Evolutionary conservation across 2,888 invertebrate species (phyloP).

Genomic region (Meteorus colon): DNA sequence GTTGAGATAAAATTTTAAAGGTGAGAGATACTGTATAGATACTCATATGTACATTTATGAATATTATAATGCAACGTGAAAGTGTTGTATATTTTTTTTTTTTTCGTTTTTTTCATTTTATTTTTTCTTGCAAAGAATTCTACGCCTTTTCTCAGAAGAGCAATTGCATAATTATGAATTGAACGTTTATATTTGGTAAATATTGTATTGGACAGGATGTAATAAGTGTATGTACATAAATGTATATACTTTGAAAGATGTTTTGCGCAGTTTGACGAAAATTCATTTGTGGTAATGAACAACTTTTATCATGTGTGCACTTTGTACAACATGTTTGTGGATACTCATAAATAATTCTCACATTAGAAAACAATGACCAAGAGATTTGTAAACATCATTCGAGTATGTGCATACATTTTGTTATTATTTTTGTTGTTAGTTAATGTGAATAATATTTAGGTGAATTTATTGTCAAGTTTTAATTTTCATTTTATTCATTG

Average conservation of each 20-base stretch:
- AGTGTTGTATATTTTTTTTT: neutral
- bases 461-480: too few species aligned
- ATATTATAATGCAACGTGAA: constrained; percentile 7
- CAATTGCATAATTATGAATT: constrained; percentile 48
- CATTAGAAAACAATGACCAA: neutral
- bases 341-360: neutral
- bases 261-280: too few species aligned
- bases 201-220: constrained; percentile 32
- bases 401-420: neutral
- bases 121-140: neutral
- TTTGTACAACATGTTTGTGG: neutral
- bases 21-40: constrained; percentile 10
- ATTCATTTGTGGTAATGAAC: too few species aligned
- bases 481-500: too few species aligned
- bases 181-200: constrained; percentile 46
- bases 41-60: neutral
- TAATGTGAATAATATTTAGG: too few species aligned
- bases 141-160: constrained; percentile 47
- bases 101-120: neutral
- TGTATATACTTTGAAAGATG: neutral
- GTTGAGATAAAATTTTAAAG: neutral
- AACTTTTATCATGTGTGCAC: neutral
- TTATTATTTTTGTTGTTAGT: neutral
- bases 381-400: neutral
- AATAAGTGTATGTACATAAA: constrained; percentile 1